Conservation (phyloP, 2,113 vertebrate species). For the Chinchilla lanigera region DNA sequence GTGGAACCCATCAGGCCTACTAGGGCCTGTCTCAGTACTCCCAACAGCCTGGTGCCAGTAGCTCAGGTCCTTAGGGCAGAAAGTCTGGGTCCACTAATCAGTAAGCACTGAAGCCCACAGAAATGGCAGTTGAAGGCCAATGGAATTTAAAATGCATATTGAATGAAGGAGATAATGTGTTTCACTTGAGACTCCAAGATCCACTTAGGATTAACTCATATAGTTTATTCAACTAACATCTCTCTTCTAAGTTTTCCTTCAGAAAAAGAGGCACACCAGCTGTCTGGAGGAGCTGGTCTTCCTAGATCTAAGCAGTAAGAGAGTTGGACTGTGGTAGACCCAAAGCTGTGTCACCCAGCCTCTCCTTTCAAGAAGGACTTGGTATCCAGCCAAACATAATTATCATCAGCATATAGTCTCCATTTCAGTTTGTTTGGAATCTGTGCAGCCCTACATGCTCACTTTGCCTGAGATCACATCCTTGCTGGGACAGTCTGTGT, state of each 20-base stretch:
- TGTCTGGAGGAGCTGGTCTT: not conserved
- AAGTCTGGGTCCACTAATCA: not conserved
- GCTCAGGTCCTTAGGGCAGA: not conserved
- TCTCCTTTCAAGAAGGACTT: not conserved
- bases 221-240: not conserved
- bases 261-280: not conserved
- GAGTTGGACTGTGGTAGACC: not conserved
- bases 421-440: not conserved
- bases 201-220: not conserved
- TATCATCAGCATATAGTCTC: not conserved
- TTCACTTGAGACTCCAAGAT: not conserved
- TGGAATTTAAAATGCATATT: not conserved
- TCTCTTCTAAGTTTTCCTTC: not conserved
- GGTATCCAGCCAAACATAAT: not conserved
- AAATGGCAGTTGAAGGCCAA: not conserved
- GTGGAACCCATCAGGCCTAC: not conserved
- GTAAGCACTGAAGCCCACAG: not conserved
- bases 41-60: not conserved
- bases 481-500: not conserved
- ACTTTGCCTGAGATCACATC: not conserved
- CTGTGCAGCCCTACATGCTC: not conserved
- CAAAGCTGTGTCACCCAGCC: not conserved
- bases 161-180: not conserved
- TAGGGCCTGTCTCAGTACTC: not conserved
- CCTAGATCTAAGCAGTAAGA: not conserved